Evolutionary conservation across 2,888 invertebrate genomes (phyloP), one percentile per base, ranked within the genome.

Genomic region (Romanomermis culicivorax): DNA sequence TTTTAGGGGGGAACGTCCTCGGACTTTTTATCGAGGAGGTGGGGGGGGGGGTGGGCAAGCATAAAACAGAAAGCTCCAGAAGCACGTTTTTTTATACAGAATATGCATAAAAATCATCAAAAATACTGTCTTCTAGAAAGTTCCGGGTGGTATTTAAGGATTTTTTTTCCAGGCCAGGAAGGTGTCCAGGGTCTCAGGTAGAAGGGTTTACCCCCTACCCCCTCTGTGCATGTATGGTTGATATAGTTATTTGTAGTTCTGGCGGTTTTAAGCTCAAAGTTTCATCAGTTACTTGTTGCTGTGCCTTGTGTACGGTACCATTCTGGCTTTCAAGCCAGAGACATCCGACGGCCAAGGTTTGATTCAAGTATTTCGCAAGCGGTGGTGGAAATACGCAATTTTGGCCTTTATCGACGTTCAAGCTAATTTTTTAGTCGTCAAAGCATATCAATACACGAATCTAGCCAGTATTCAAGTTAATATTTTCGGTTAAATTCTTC

Each of bases 331-430:
- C 70, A 61, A 62, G 36, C 54, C 54, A 3, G 23, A 23, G 14
- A 77, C 79, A 61, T 77, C 79, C 58, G 74, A 74, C 3, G 77
- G 77, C 48, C 72, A 74, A 56, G 77, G 77, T 57, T 69, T 82
- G 47, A 75, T 79, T 61, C 75, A 77, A 51, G 76, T 80, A 49
- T 70, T 83, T 59, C 76, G 77, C 62, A 76, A 77, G 65, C 77
- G 81, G 68, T 82, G 80, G 66, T 83, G 82, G 81, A 77, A 83
- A 61, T 79, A 85, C 63, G 71, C 83, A 58, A 71, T 85, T 60
- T 76, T 85, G 17, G 82, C 84, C 29, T 70, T 80, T 52, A 76
- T 84, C 58, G 85, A 86, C 67, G 85, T 86, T n/a, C 83, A 85
- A 72, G 85, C 85, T 3, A 81, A 82, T 67, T 85, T 81, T 69